Evolutionary conservation across 2,888 invertebrate species (phyloP), one percentile per base, ranked within the genome.

Genomic region (Sphaerophoria taeniata): DNA sequence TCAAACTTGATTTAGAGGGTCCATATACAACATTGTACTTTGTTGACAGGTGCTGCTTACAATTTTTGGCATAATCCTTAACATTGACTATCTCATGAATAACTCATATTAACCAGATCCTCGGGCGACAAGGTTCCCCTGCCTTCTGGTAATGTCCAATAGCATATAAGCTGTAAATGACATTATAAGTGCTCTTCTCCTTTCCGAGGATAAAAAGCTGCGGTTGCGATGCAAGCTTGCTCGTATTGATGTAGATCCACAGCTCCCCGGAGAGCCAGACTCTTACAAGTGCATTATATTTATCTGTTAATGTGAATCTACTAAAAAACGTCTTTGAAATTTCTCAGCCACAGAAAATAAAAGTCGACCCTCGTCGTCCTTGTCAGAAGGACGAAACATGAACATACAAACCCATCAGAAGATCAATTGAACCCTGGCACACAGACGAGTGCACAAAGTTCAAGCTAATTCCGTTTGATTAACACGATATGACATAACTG

Each of bases 11-110:
- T 43, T 43, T 43, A 43, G 12, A 91, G 91, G 91, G 92, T 93
- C 93, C 93, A 93, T 2, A 93, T 93, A n/a, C n/a, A n/a, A n/a
- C n/a, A n/a, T n/a, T n/a, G n/a, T 93, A 93, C 91, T 92, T 74
- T 90, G 93, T 92, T 93, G 93, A 93, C 93, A 93, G 93, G 92
- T 93, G 92, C 93, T 93, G 93, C 93, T 93, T 92, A 91, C 92
- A 93, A 93, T 93, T 93, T 93, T 93, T 93, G 92, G 93, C 93
- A 88, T 81, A 83, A 74, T 81, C 70, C 67, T 72, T 79, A 83
- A 86, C 86, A 86, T 87, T 80, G 79, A 79, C 86, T 80, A 82
- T 78, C 61, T 74, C 74, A 71, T 73, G 73, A 74, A 34, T 43
- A 36, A 43, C 53, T 39, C 33, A n/a, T 67, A 36, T 49, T 53